A percentile compares a stretch with the other conserved stretches of the same genome.
Evolutionary conservation across 2,113 vertebrate genomes (phyloP).

Genomic region (Jaculus jaculus): DNA sequence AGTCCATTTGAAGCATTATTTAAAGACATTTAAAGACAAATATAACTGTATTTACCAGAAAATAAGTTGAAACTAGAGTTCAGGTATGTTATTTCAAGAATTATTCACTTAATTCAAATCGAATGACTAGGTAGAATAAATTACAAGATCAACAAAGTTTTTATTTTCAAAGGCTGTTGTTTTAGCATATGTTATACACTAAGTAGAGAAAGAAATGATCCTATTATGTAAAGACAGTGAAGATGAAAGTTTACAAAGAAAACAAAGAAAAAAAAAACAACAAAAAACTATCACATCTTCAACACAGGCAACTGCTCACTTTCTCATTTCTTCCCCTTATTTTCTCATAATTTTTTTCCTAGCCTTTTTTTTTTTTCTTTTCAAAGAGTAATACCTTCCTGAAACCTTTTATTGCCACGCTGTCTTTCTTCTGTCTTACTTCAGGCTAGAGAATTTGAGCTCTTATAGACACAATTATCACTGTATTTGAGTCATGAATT

Average conservation of each 20-base stretch:
- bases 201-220: not conserved
- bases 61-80: not conserved
- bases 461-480: conserved; percentile 67
- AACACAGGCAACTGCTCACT: not conserved
- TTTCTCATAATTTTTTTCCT: conserved; percentile 38
- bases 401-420: not conserved
- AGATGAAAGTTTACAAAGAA: not conserved
- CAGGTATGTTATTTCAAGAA: not conserved
- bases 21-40: not conserved
- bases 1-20: not conserved
- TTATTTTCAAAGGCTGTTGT: not conserved
- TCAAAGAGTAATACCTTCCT: not conserved
- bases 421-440: not conserved
- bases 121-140: conserved; percentile 7
- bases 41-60: not conserved
- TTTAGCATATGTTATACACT: not conserved
- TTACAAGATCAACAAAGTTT: not conserved
- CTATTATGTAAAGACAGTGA: not conserved
- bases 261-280: not conserved
- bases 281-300: not conserved
- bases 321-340: conserved; percentile 46
- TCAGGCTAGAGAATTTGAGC: conserved; percentile 71
- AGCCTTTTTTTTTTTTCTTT: conserved; percentile 62
- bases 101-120: not conserved
- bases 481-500: conserved; percentile 57